Percentiles rank a stretch among this genome's conserved stretches.
Conservation (phyloP, 1,140 invertebrate genomes). For the Drosophila erecta region DNA sequence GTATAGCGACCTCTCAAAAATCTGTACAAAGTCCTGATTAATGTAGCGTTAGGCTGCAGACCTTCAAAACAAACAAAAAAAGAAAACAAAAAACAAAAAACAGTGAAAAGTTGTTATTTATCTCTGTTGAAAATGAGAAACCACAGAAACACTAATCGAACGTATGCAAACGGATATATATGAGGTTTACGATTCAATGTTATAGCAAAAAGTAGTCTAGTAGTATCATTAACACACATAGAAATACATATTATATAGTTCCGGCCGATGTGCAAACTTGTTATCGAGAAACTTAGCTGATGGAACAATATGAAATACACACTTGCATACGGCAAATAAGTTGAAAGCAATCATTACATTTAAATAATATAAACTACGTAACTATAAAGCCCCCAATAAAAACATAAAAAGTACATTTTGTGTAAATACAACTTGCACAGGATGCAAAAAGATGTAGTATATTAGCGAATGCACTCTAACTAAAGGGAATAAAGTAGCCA, state of each 20-base stretch:
- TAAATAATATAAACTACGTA: slow-evolving; percentile 58
- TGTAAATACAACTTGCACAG: slow-evolving; percentile 42
- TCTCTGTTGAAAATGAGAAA: slow-evolving; percentile 36
- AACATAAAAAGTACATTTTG: slow-evolving; percentile 32
- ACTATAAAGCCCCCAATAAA: slow-evolving; percentile 24
- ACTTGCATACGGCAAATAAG: slow-evolving; percentile 57
- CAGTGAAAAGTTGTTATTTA: slow-evolving; percentile 44
- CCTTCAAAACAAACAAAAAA: slow-evolving; percentile 17
- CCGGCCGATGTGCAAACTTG: slow-evolving; percentile 21
- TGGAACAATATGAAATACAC: slow-evolving; percentile 22
- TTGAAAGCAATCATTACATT: slow-evolving; percentile 81
- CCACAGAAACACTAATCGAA: slow-evolving; percentile 44
- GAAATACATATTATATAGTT: slow-evolving; percentile 19
- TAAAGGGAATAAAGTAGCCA: slow-evolving; percentile 28
- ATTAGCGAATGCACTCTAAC: slow-evolving; percentile 34
- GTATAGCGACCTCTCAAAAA: slow-evolving; percentile 36
- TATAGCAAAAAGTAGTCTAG: slow-evolving; percentile 70
- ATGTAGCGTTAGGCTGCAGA: slow-evolving; percentile 29
- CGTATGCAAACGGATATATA: slow-evolving; percentile 34
- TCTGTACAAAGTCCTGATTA: slow-evolving; percentile 44
- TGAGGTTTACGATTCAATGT: slow-evolving; percentile 59
- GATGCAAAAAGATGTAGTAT: slow-evolving; percentile 41
- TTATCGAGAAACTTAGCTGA: slow-evolving; percentile 18
- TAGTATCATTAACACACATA: slow-evolving; percentile 44
- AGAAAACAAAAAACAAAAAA: too few species aligned